Evolutionary conservation across 2,797 vertebrate genomes (phyloP).

Genomic region (Sebastes cheni): DNA sequence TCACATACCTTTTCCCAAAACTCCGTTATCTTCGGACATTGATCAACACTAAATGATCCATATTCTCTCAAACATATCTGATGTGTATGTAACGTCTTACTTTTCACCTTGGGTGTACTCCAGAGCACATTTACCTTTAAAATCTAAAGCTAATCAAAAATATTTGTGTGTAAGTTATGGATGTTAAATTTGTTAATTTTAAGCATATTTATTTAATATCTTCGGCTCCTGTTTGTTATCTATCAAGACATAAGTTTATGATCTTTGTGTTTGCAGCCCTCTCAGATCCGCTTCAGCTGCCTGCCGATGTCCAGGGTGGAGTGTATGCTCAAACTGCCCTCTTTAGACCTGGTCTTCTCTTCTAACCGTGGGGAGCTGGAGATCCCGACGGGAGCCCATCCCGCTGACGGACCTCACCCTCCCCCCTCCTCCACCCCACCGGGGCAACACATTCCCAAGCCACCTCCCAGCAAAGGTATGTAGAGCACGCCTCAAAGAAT

Average conservation of each 20-base stretch:
- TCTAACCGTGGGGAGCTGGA: slow-evolving; percentile 97
- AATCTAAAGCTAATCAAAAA: not conserved
- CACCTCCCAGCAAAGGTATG: slow-evolving; percentile 88
- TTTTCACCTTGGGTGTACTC: not conserved
- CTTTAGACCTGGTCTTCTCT: slow-evolving; percentile 97
- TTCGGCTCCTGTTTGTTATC: not conserved
- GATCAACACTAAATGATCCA: not conserved
- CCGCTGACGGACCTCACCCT: slow-evolving; percentile 77
- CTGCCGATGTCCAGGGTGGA: slow-evolving; percentile 97
- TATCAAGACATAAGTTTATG: not conserved
- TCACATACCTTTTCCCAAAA: not conserved
- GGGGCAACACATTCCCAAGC: slow-evolving; percentile 83
- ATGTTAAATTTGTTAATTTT: not conserved
- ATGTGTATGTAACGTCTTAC: not conserved
- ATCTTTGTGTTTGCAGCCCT: slow-evolving; percentile 84
- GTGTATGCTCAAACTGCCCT: slow-evolving; percentile 98
- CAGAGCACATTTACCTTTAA: not conserved
- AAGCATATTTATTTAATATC: not conserved
- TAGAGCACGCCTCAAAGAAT: not conserved
- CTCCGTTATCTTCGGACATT: not conserved
- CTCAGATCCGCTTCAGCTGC: slow-evolving; percentile 99
- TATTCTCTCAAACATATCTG: not conserved
- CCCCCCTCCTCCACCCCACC: slow-evolving; percentile 74
- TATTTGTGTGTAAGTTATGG: not conserved
- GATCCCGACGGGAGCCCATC: slow-evolving; percentile 81